Conservation (phyloP, 2,797 vertebrate genomes). For the Apogon talboti region DNA sequence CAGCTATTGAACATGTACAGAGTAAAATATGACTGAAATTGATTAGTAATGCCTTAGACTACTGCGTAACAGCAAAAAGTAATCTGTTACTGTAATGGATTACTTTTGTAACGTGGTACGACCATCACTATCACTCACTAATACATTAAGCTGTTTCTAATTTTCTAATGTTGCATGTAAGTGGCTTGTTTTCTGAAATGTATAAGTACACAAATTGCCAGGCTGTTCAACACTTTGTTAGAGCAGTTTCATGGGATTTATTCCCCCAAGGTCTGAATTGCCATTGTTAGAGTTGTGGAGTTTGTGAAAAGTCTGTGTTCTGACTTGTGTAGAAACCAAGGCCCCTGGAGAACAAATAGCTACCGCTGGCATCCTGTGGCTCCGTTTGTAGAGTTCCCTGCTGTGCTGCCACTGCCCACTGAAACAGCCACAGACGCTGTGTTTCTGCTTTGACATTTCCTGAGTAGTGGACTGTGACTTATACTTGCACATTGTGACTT, state of each 20-base stretch:
- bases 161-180: background rate
- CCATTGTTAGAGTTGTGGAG: background rate
- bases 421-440: conserved; percentile 1
- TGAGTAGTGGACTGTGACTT: background rate
- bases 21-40: no score
- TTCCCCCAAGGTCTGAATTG: background rate
- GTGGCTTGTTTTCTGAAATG: background rate
- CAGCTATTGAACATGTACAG: no score
- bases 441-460: conserved; percentile 1
- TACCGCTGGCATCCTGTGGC: conserved; percentile 18
- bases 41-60: no score
- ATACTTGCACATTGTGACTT: background rate
- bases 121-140: no score
- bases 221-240: background rate
- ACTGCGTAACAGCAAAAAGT: no score
- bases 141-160: background rate
- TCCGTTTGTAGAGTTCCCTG: conserved; percentile 12
- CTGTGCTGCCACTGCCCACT: conserved; percentile 7
- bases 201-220: background rate
- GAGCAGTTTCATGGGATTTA: background rate
- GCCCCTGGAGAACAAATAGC: conserved; percentile 15
- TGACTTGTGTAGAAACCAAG: conserved; percentile 4
- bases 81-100: no score
- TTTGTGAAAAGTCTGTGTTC: background rate
- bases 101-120: no score